phyloP scores from a whole-genome alignment of 2,797 vertebrate genomes.

The Myiothlypis chrysogaster region DNA sequence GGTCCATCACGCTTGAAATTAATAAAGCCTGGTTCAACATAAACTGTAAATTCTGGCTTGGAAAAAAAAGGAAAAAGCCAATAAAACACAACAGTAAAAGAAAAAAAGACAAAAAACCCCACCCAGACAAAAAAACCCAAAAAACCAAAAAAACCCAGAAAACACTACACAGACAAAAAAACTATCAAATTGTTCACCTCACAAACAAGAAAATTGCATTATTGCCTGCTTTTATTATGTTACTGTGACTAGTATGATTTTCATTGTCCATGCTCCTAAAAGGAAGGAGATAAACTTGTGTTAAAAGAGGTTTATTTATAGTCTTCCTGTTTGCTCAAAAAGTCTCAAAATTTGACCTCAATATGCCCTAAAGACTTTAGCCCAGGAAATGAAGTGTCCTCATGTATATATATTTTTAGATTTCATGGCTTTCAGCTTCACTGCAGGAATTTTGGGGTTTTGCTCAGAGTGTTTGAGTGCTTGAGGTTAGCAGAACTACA shows the following conservation, averaged over 20 bases:
- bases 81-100: not conserved
- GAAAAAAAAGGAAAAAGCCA: not conserved
- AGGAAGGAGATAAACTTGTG: constrained; percentile 34
- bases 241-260: not conserved
- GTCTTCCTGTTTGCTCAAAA: constrained; percentile 52
- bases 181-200: not conserved
- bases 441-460: not conserved
- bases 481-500: constrained; percentile 30
- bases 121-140: not conserved
- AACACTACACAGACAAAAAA: not conserved
- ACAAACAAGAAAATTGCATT: not conserved
- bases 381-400: constrained; percentile 53
- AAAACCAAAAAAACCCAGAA: not conserved
- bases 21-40: not conserved
- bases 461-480: not conserved
- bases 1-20: not conserved
- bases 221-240: not conserved
- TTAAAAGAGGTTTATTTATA: constrained; percentile 47
- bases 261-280: not conserved
- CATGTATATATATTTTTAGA: constrained; percentile 37
- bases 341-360: constrained; percentile 43
- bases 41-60: not conserved
- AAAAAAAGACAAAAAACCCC: not conserved
- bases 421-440: constrained; percentile 9
- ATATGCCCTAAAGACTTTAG: constrained; percentile 22